Percentiles rank a stretch among this genome's conserved stretches.
These are phyloP conservation scores for Pseudococcus viburni DNA, from an alignment of 2,888 invertebrate genomes.

Conservation along the genomic window DNA sequence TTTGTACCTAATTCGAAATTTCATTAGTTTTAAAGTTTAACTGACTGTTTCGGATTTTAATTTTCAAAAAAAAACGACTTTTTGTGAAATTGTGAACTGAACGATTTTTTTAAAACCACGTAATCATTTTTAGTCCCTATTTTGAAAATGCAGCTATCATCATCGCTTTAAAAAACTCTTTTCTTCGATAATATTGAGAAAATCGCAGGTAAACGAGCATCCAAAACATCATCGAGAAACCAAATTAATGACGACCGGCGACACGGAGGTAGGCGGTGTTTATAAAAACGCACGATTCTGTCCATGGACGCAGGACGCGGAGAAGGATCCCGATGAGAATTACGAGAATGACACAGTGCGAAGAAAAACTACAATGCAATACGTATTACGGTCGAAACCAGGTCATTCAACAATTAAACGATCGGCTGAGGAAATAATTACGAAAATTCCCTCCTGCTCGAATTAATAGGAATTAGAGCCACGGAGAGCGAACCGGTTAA, in stretches of 20 bases:
- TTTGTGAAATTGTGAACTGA: too few relatives aligned
- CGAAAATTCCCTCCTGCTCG: neutral
- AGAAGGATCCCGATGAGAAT: neutral
- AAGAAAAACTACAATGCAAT: neutral
- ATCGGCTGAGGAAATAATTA: neutral
- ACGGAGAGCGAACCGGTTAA: neutral
- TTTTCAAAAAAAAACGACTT: too few relatives aligned
- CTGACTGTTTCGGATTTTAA: too few relatives aligned
- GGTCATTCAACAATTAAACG: constrained; percentile 24
- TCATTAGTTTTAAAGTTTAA: too few relatives aligned
- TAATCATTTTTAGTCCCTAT: too few relatives aligned
- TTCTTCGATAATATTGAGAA: neutral
- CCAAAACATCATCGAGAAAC: too few relatives aligned
- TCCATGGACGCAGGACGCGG: neutral
- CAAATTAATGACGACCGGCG: neutral
- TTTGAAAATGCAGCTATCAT: too few relatives aligned
- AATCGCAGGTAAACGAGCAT: neutral
- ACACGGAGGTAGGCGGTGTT: neutral
- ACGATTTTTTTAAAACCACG: too few relatives aligned
- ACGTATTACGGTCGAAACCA: neutral
- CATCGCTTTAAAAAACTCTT: too few relatives aligned
- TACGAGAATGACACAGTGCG: neutral
- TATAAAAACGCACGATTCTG: neutral
- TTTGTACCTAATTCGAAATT: too few relatives aligned
- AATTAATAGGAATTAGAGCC: neutral